A percentile compares a stretch with the other conserved stretches of the same genome.
These are phyloP conservation scores for Heliconius congener DNA, from an alignment of 1,140 invertebrate genomes.

Conservation along the genomic window DNA sequence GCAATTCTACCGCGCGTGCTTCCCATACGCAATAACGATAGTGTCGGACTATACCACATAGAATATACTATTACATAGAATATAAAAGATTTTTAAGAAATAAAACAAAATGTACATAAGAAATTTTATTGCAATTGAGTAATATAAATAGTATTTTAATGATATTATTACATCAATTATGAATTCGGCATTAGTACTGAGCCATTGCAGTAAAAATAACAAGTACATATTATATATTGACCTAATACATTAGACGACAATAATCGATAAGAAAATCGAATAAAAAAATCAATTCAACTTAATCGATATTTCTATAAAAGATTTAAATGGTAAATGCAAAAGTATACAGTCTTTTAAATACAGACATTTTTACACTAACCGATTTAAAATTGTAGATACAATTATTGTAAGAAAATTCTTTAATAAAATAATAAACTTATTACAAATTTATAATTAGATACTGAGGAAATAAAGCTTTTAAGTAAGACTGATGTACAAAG, in stretches of 20 bases:
- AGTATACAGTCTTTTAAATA: background rate
- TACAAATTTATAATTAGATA: background rate
- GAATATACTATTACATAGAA: no score
- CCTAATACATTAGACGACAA: background rate
- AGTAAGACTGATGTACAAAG: background rate
- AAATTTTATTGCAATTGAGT: background rate
- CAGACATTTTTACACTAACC: background rate
- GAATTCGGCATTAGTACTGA: background rate
- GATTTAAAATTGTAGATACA: background rate
- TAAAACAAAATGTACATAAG: background rate
- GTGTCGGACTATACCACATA: no score
- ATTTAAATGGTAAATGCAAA: conserved; percentile 1
- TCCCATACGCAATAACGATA: no score
- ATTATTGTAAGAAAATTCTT: background rate
- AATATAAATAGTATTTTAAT: background rate
- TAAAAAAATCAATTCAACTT: background rate
- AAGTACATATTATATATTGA: background rate
- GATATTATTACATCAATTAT: background rate
- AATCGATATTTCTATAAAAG: background rate
- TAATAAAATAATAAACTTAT: background rate
- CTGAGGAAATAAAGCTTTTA: conserved; percentile 3
- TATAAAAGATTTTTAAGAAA: background rate
- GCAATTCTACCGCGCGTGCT: no score
- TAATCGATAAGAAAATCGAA: background rate
- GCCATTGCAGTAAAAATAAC: background rate